Conservation (phyloP, 2,888 invertebrate genomes). For the Melanchra persicariae region DNA sequence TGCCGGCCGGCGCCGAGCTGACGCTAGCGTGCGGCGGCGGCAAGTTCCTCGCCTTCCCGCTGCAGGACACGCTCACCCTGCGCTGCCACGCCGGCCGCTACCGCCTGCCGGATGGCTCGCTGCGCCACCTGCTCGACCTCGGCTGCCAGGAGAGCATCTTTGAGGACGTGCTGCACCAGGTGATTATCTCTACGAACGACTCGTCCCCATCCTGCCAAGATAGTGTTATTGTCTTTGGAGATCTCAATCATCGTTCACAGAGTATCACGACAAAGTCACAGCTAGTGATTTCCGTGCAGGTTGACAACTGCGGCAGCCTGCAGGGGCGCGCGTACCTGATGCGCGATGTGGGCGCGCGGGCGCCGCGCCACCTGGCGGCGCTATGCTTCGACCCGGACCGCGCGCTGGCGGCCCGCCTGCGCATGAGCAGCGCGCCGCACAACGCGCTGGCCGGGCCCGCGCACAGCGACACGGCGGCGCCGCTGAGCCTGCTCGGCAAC, state of each 20-base stretch:
- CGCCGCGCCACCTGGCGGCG: slow-evolving; percentile 79
- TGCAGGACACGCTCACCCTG: slow-evolving; percentile 62
- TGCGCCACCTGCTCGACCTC: slow-evolving; percentile 81
- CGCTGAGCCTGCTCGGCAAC: slow-evolving; percentile 85
- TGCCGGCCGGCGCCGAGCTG: slow-evolving; percentile 76
- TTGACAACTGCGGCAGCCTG: slow-evolving; percentile 78
- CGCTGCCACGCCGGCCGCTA: slow-evolving; percentile 81
- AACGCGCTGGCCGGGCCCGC: slow-evolving; percentile 71
- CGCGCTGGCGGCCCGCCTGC: slow-evolving; percentile 72
- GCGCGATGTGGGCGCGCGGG: slow-evolving; percentile 55
- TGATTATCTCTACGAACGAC: slow-evolving; percentile 45
- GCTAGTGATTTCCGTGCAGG: slow-evolving; percentile 67
- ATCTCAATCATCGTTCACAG: background rate
- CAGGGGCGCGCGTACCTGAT: slow-evolving; percentile 85
- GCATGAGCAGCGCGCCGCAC: slow-evolving; percentile 68
- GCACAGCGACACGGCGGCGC: slow-evolving; percentile 75
- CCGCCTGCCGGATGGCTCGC: slow-evolving; percentile 73
- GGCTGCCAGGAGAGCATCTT: slow-evolving; percentile 86
- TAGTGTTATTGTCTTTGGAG: background rate
- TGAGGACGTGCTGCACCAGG: slow-evolving; percentile 85
- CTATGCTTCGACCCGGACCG: slow-evolving; percentile 84
- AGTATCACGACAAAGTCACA: background rate
- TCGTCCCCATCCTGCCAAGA: too few relatives aligned
- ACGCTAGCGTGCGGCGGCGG: slow-evolving; percentile 81
- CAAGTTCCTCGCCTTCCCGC: slow-evolving; percentile 81